Evolutionary conservation across 2,888 invertebrate species (phyloP), one percentile per base, ranked within the genome.

Genomic region (Ectemnius lituratus): DNA sequence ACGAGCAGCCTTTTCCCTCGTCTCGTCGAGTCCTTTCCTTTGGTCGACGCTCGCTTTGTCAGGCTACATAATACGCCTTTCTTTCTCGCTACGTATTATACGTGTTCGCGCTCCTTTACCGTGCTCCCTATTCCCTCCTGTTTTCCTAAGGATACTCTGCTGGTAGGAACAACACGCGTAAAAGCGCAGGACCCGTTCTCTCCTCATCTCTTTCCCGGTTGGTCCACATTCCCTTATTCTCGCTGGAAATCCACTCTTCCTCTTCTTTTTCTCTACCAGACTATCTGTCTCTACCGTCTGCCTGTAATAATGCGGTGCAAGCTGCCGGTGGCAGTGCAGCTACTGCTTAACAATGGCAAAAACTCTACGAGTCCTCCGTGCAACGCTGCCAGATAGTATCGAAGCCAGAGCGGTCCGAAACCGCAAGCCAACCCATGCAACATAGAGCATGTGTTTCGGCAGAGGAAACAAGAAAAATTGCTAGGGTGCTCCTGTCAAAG

Each of bases 1-100:
- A 84, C 81, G 79, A 70, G 62, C 72, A 45, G 68, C 70, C 79
- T 77, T 75, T 74, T 68, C 60, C 67, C 67, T 66, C 59, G 71
- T 73, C 67, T 64, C 47, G 62, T 67, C 62, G 67, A 72, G 66
- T n/a, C 76, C 67, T 49, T 58, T 64, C 60, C 76, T 49, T 28
- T 61, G 23, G 57, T n/a, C 27, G 20, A 8, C 27, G 45, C 37
- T 27, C 49, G 27, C 60, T 65, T 57, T 65, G 49, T 62, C 49
- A n/a, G 62, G 28, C 28, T 47, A 52, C 27, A 14, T 37, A 18
- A 46, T 16, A 58, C 63, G 18, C 57, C 65, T 65, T 75, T 67
- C 77, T 67, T 76, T 70, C 62, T 62, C 63, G 56, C 23, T 8
- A 6, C 23, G 37, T 16, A 52, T 67, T 58, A 20, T 56, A 23